A percentile compares a stretch with the other conserved stretches of the same genome.
These are phyloP conservation scores for Dryadula phaetusa DNA, from an alignment of 2,888 invertebrate genomes.

Conservation along the genomic window DNA sequence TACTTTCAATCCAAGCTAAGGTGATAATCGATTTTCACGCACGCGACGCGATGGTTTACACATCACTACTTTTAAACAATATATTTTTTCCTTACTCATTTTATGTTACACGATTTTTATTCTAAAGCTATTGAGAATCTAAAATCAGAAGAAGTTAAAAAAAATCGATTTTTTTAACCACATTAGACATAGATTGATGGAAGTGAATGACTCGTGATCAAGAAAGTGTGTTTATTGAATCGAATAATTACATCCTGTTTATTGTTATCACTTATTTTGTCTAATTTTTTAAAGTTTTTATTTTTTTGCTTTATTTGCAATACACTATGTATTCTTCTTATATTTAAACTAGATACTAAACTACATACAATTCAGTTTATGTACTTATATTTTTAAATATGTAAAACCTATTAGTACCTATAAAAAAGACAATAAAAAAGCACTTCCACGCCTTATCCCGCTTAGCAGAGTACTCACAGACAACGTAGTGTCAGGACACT, in stretches of 20 bases:
- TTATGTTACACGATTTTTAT: constrained; percentile 17
- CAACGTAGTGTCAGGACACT: no score
- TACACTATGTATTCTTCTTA: no score
- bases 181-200: constrained; percentile 13
- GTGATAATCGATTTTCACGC: constrained; percentile 34
- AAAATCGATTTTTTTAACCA: constrained; percentile 11
- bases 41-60: constrained; percentile 30
- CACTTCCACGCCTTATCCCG: no score
- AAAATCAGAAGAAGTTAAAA: constrained; percentile 6
- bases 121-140: neutral
- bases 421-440: no score
- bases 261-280: constrained; percentile 14
- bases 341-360: no score
- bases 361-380: no score
- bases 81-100: constrained; percentile 9
- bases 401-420: no score
- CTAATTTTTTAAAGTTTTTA: neutral
- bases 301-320: neutral
- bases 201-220: constrained; percentile 16
- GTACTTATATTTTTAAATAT: no score
- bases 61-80: constrained; percentile 31
- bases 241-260: constrained; percentile 24
- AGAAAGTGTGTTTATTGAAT: constrained; percentile 26
- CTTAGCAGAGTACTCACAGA: no score
- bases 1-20: constrained; percentile 13